Evolutionary conservation across 2,888 invertebrate species (phyloP).

Genomic region (Patella depressa): DNA sequence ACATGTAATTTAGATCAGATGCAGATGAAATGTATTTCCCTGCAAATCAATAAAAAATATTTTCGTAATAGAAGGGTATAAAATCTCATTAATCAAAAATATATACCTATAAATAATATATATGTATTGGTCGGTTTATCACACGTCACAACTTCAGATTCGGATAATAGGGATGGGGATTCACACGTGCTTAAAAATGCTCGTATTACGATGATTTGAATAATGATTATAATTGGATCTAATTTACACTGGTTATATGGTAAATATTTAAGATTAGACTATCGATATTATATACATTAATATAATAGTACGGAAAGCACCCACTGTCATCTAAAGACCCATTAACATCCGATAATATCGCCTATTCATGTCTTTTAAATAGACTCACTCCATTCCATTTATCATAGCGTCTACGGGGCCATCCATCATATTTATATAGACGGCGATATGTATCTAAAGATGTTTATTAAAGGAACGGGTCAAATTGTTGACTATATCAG

Average conservation of each 20-base stretch:
- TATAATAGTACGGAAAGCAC: constrained; percentile 3
- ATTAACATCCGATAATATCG: background rate
- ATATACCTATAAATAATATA: too few species aligned
- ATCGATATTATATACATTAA: background rate
- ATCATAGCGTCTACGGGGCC: background rate
- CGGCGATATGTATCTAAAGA: background rate
- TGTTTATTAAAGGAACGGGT: background rate
- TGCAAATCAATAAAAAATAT: too few species aligned
- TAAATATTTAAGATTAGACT: constrained; percentile 1
- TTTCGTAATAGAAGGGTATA: too few species aligned
- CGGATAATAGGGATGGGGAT: background rate
- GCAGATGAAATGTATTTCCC: too few species aligned
- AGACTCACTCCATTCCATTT: background rate
- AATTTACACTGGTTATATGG: background rate
- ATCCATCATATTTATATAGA: constrained; percentile 2
- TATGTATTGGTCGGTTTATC: too few species aligned
- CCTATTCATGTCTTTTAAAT: constrained; percentile 5
- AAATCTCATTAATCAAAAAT: too few species aligned
- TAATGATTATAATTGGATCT: constrained; percentile 5
- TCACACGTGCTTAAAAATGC: background rate
- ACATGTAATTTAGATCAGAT: too few species aligned
- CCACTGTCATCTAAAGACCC: background rate
- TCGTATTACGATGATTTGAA: background rate
- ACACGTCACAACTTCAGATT: too few species aligned
- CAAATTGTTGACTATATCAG: too few species aligned